These are phyloP conservation scores for Sarcophaga peregrina DNA, from an alignment of 1,140 invertebrate species.

Conservation along the genomic window DNA sequence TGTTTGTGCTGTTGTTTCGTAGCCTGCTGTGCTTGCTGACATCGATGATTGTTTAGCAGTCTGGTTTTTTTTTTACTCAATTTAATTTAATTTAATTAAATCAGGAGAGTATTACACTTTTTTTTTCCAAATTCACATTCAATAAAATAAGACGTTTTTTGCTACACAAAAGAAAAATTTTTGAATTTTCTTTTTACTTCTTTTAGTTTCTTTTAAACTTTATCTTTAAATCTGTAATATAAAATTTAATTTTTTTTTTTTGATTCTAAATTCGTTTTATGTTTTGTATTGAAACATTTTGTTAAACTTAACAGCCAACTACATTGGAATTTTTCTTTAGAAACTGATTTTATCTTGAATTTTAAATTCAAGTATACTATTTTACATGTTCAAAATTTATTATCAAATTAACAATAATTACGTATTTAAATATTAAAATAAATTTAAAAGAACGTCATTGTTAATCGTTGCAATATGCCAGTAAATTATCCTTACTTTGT, in stretches of 20 bases:
- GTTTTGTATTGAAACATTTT: too few species aligned
- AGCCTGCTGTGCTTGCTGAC: background rate
- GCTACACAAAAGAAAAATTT: too few species aligned
- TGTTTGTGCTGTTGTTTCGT: background rate
- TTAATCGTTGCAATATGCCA: too few species aligned
- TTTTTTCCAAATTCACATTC: slow-evolving; percentile 2
- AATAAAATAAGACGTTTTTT: background rate
- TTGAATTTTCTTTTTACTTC: background rate
- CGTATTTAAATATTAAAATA: too few species aligned
- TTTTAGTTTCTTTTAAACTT: background rate
- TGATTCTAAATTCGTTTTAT: background rate
- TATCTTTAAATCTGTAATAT: background rate
- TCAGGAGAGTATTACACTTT: background rate
- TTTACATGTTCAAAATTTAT: too few species aligned
- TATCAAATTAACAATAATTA: too few species aligned
- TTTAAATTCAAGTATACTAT: background rate
- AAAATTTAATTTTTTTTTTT: background rate
- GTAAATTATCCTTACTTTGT: too few species aligned
- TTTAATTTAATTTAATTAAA: background rate
- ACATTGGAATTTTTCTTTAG: background rate
- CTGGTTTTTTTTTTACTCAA: background rate
- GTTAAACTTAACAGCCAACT: background rate
- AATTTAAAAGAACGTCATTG: too few species aligned
- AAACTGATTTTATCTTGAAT: background rate
- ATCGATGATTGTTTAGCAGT: background rate